A percentile compares a stretch with the other conserved stretches of the same genome.
Conservation (phyloP, 2,113 vertebrate genomes). For the Rostratula benghalensis region DNA sequence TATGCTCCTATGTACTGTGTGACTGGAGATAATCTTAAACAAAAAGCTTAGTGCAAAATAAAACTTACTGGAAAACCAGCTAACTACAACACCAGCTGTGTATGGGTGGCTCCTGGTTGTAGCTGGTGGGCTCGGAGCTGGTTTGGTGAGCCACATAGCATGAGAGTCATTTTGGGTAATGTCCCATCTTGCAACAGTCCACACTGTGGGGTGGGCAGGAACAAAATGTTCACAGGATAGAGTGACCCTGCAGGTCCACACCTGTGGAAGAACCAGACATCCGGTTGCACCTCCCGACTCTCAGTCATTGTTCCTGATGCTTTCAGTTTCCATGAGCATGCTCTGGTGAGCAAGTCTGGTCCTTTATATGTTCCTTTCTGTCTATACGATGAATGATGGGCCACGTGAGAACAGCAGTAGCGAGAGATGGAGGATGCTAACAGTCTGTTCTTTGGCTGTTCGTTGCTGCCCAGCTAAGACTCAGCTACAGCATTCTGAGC, state of each 20-base stretch:
- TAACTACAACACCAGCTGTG: neutral
- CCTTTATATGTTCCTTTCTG: neutral
- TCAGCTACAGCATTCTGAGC: neutral
- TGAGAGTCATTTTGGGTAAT: neutral
- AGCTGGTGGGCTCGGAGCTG: neutral
- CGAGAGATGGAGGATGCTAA: neutral
- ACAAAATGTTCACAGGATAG: neutral
- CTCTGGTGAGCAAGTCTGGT: accelerated
- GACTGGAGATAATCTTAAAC: neutral
- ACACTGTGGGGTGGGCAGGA: accelerated
- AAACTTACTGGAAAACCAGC: neutral
- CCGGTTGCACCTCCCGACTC: neutral
- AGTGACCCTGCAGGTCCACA: neutral
- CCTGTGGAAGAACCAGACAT: accelerated
- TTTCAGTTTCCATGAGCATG: neutral
- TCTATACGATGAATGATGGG: accelerated
- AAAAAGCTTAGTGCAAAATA: neutral
- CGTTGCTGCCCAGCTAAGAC: neutral
- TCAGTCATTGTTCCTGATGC: neutral
- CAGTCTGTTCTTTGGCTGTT: neutral
- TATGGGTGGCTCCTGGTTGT: neutral
- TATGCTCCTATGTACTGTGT: neutral
- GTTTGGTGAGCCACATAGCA: accelerated
- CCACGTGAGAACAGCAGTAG: neutral
- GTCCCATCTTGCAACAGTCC: neutral